These are phyloP conservation scores for Heteropelma amictum DNA, from an alignment of 2,888 invertebrate genomes.

Conservation along the genomic window DNA sequence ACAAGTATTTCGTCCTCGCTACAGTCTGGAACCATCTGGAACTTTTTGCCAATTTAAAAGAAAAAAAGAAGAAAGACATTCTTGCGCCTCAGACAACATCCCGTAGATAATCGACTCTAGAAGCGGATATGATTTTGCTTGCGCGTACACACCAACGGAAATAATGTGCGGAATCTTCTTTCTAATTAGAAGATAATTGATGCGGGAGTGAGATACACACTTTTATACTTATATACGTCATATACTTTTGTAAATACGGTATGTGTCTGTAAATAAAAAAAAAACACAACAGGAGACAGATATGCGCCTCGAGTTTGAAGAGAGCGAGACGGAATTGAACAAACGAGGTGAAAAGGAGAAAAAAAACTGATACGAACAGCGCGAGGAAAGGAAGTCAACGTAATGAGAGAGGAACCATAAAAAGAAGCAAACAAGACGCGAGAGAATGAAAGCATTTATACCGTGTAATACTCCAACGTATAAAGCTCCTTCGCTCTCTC, in stretches of 20 bases:
- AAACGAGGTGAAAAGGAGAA: background rate
- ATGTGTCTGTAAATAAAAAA: slow-evolving; percentile 4
- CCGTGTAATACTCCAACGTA: slow-evolving; percentile 13
- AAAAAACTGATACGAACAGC: background rate
- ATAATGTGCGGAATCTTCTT: slow-evolving; percentile 49
- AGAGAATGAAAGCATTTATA: slow-evolving; percentile 8
- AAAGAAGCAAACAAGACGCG: too few relatives aligned
- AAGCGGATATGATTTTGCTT: slow-evolving; percentile 51
- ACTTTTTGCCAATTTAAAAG: background rate
- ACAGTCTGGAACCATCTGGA: too few relatives aligned
- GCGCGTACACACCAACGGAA: slow-evolving; percentile 43
- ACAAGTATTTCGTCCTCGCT: background rate
- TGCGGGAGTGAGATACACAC: slow-evolving; percentile 38
- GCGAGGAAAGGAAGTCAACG: slow-evolving; percentile 3
- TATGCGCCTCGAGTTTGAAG: slow-evolving; percentile 16
- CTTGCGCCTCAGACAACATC: slow-evolving; percentile 44
- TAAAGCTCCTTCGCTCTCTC: background rate
- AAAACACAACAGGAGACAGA: slow-evolving; percentile 42
- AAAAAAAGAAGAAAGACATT: background rate
- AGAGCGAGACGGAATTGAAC: slow-evolving; percentile 14
- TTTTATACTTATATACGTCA: too few relatives aligned
- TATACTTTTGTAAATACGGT: background rate
- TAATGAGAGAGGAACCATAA: too few relatives aligned
- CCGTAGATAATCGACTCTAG: slow-evolving; percentile 50
- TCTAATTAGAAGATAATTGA: slow-evolving; percentile 56